Evolutionary conservation across 2,113 vertebrate species (phyloP).

Genomic region (Odocoileus hemionus): DNA sequence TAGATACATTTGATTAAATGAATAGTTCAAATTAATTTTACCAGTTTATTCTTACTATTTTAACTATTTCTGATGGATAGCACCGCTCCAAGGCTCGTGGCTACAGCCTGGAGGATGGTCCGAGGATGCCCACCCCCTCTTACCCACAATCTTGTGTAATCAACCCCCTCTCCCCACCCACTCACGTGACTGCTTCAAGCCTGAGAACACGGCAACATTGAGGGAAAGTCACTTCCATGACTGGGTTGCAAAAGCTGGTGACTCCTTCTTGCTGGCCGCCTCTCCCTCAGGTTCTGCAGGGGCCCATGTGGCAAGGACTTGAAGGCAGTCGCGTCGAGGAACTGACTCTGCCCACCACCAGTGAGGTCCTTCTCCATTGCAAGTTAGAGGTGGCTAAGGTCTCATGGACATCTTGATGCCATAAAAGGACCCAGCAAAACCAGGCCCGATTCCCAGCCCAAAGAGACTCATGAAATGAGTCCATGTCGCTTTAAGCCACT

Average conservation of each 20-base stretch:
- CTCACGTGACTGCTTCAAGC: neutral
- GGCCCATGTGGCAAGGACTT: fast-evolving
- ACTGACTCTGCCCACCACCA: neutral
- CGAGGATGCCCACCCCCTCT: fast-evolving
- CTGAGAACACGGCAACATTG: fast-evolving
- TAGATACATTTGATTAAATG: neutral
- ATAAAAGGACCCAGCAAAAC: neutral
- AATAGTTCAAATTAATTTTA: neutral
- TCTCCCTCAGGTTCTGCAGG: neutral
- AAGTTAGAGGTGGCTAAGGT: neutral
- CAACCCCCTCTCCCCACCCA: neutral
- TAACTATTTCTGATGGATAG: neutral
- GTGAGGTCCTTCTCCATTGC: neutral
- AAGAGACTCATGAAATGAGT: fast-evolving
- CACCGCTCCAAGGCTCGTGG: fast-evolving
- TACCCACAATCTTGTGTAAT: neutral
- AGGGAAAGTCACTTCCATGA: neutral
- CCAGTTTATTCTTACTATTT: neutral
- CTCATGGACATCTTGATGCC: neutral
- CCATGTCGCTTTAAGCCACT: neutral
- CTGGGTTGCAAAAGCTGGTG: neutral
- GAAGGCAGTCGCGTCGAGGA: fast-evolving
- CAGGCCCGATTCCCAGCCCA: too few relatives aligned
- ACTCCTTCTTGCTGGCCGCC: too few relatives aligned
- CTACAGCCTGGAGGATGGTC: fast-evolving